Percentiles rank a stretch among this genome's conserved stretches.
phyloP scores from a whole-genome alignment of 2,888 invertebrate species.

The Buathra laborator region DNA sequence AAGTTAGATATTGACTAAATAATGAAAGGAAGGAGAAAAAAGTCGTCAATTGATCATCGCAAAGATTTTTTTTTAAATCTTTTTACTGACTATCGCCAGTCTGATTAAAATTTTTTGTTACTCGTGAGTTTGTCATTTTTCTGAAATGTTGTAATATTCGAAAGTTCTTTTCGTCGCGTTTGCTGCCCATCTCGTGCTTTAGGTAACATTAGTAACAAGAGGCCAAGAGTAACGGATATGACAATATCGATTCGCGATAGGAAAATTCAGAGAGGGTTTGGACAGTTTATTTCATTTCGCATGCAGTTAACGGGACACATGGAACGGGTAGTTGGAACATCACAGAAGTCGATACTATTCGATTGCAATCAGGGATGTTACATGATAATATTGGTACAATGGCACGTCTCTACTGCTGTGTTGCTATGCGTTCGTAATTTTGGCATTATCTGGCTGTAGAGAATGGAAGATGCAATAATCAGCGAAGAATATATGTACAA shows the following conservation, averaged over 20 bases:
- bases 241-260: constrained; percentile 64
- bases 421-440: constrained; percentile 27
- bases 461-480: background rate
- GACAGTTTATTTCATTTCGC: constrained; percentile 56
- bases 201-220: constrained; percentile 9
- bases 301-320: background rate
- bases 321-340: constrained; percentile 26
- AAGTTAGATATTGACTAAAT: background rate
- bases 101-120: background rate
- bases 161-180: no score
- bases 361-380: constrained; percentile 58
- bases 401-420: constrained; percentile 12
- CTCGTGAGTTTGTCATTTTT: background rate
- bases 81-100: no score
- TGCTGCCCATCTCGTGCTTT: background rate
- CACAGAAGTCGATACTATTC: constrained; percentile 38
- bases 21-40: background rate
- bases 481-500: background rate
- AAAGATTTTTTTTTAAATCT: no score
- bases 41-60: no score
- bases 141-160: background rate
- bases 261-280: constrained; percentile 49
- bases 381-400: constrained; percentile 54
- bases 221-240: constrained; percentile 35
- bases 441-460: constrained; percentile 37